phyloP scores from a whole-genome alignment of 2,888 invertebrate species.

The Diloba caeruleocephala region DNA sequence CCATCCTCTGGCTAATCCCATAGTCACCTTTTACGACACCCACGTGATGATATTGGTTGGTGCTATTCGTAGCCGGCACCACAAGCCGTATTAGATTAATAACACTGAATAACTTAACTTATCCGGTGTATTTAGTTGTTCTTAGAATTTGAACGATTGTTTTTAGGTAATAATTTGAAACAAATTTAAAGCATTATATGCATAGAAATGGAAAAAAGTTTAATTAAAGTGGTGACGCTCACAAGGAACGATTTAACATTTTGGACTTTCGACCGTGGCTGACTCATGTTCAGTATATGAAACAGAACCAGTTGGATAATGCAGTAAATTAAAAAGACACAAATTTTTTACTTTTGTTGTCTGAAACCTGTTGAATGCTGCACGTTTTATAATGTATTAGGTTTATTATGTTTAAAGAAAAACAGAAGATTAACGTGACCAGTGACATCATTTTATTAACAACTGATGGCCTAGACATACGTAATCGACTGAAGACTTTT shows the following conservation, averaged over 20 bases:
- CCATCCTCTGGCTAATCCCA: too few relatives aligned
- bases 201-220: slow-evolving; percentile 12
- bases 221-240: slow-evolving; percentile 33
- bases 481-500: too few relatives aligned
- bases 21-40: too few relatives aligned
- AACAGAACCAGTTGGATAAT: slow-evolving; percentile 5
- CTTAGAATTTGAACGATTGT: not conserved
- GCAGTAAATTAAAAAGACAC: slow-evolving; percentile 6
- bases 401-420: too few relatives aligned
- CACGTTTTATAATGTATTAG: slow-evolving; percentile 17
- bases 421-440: too few relatives aligned
- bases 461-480: too few relatives aligned
- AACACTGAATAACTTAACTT: too few relatives aligned
- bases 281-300: slow-evolving; percentile 22
- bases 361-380: slow-evolving; percentile 24
- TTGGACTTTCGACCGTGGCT: slow-evolving; percentile 33
- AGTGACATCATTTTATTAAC: too few relatives aligned
- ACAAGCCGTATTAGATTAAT: too few relatives aligned
- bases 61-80: too few relatives aligned
- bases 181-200: not conserved
- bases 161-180: not conserved
- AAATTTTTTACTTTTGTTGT: slow-evolving; percentile 13
- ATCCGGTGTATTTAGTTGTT: slow-evolving; percentile 5
- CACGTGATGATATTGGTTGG: too few relatives aligned
- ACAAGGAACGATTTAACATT: slow-evolving; percentile 37